These are phyloP conservation scores for Pocillopora meandrina DNA, from an alignment of 92 coral and sea anemone genomes.

Conservation along the genomic window DNA sequence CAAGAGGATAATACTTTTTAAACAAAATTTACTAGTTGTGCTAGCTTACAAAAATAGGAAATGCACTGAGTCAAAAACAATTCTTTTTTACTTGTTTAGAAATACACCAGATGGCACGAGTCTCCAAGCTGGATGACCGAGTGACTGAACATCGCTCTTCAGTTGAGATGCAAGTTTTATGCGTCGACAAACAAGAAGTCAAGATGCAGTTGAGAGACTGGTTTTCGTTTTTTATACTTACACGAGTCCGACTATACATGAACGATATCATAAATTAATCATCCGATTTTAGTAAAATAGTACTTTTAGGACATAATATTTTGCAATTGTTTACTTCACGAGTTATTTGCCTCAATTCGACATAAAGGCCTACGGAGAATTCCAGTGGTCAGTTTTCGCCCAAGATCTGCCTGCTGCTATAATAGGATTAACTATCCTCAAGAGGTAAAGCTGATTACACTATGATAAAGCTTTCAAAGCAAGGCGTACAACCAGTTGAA, in stretches of 20 bases:
- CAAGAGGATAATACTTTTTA: no score
- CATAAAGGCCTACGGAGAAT: neutral
- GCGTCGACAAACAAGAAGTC: neutral
- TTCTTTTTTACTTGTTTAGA: neutral
- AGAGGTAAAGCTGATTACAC: neutral
- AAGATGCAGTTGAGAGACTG: neutral
- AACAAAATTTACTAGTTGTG: no score
- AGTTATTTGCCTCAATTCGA: neutral
- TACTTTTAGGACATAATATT: no score
- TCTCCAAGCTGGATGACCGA: constrained; percentile 4
- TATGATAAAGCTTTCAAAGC: neutral
- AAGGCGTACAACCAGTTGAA: neutral
- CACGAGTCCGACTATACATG: neutral
- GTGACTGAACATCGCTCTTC: neutral
- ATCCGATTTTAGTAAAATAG: no score
- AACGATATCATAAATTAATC: neutral
- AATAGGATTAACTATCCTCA: neutral
- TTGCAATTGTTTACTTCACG: no score
- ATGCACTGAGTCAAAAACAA: neutral
- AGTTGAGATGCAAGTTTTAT: neutral
- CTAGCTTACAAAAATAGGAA: neutral
- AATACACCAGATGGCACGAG: constrained; percentile 20
- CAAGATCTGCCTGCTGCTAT: neutral
- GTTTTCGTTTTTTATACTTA: neutral
- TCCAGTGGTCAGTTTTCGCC: neutral